phyloP scores from a whole-genome alignment of 2,888 invertebrate species.

The Chrysomela aeneicollis region DNA sequence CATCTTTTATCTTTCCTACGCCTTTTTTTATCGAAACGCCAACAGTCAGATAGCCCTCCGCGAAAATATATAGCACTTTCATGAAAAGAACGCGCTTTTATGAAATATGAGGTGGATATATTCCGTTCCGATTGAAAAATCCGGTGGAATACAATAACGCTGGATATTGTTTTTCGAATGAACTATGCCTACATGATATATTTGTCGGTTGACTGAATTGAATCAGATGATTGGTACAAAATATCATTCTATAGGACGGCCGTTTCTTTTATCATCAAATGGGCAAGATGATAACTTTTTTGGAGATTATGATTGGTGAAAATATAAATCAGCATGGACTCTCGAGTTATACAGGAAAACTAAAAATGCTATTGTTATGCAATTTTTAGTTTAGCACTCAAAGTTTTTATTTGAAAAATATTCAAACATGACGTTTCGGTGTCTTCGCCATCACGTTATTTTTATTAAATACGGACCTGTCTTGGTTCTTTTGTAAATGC shows the following conservation, averaged over 20 bases:
- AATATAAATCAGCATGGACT: no score
- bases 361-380: no score
- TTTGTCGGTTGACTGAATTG: not conserved
- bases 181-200: not conserved
- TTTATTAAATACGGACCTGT: no score
- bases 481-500: no score
- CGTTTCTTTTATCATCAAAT: no score
- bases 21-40: conserved; percentile 14
- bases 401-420: no score
- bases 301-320: no score
- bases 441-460: no score
- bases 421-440: no score
- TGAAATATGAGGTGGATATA: conserved; percentile 36
- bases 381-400: no score
- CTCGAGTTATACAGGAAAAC: no score
- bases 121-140: conserved; percentile 29
- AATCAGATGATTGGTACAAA: not conserved
- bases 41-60: conserved; percentile 20
- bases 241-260: not conserved
- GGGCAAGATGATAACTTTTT: no score
- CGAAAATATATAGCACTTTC: conserved; percentile 27
- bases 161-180: conserved; percentile 36
- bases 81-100: conserved; percentile 25
- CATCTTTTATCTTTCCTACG: conserved; percentile 21
- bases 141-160: conserved; percentile 23